Conservation (phyloP, 1,140 invertebrate species). For the Drosophila pruinosa region DNA sequence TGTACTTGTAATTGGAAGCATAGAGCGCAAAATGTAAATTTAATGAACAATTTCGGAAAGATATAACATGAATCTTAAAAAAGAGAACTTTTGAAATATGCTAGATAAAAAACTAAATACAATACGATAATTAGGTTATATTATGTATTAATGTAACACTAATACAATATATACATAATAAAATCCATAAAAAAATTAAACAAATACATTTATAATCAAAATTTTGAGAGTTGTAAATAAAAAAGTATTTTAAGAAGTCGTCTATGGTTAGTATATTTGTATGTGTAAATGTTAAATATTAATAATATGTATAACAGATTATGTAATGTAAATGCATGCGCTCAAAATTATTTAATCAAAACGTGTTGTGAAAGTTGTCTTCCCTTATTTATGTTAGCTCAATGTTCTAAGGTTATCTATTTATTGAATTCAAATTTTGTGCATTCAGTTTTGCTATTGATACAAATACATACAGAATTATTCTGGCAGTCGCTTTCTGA, state of each 20-base stretch:
- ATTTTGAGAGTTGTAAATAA: conserved; percentile 35
- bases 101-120: conserved; percentile 7
- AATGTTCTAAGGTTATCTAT: conserved; percentile 4
- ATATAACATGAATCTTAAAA: neutral
- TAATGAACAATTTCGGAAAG: neutral
- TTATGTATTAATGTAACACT: conserved; percentile 4
- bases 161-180: too few relatives aligned
- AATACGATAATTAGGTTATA: conserved; percentile 6
- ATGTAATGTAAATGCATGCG: conserved; percentile 58
- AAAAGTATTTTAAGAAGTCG: conserved; percentile 15
- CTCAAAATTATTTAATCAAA: conserved; percentile 69
- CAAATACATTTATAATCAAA: conserved; percentile 29
- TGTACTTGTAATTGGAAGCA: conserved; percentile 35
- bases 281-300: conserved; percentile 57
- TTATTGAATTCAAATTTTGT: neutral
- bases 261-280: conserved; percentile 28
- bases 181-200: neutral
- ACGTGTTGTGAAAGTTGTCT: conserved; percentile 77
- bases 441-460: conserved; percentile 36
- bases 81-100: conserved; percentile 1
- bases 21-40: conserved; percentile 30
- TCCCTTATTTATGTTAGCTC: conserved; percentile 63
- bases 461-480: conserved; percentile 3
- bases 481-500: neutral
- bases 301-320: conserved; percentile 11